Evolutionary conservation across 2,888 invertebrate species (phyloP).

Genomic region (Eutolmus rufibarbis): DNA sequence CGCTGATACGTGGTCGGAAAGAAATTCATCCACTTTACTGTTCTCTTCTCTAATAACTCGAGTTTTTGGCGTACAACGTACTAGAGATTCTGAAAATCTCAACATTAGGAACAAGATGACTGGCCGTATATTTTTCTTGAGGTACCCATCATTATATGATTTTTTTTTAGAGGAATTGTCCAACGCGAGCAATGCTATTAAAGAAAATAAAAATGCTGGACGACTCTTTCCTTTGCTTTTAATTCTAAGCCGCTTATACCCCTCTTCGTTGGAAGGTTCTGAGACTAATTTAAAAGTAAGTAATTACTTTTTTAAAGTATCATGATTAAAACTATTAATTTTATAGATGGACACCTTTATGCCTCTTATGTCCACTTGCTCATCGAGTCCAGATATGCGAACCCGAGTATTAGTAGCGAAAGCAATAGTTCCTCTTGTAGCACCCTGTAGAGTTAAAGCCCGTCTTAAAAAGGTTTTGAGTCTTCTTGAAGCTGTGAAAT

Average conservation of each 20-base stretch:
- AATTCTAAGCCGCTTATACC: constrained; percentile 79
- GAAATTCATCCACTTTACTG: constrained; percentile 86
- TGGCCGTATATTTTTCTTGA: constrained; percentile 80
- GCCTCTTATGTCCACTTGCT: constrained; percentile 70
- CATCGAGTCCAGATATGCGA: constrained; percentile 71
- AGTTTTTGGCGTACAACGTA: constrained; percentile 84
- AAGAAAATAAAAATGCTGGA: constrained; percentile 58
- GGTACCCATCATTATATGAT: constrained; percentile 67
- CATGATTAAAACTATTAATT: constrained; percentile 47
- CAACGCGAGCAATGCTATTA: constrained; percentile 53
- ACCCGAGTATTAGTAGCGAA: constrained; percentile 77
- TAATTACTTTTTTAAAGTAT: not conserved
- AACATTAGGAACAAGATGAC: constrained; percentile 75
- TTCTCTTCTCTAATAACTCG: constrained; percentile 83
- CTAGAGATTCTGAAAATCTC: constrained; percentile 67
- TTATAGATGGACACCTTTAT: constrained; percentile 71
- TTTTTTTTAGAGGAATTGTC: constrained; percentile 65
- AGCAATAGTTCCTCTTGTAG: constrained; percentile 71
- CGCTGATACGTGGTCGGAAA: constrained; percentile 78
- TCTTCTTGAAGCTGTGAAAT: not conserved
- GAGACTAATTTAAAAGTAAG: constrained; percentile 72
- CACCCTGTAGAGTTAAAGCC: constrained; percentile 54
- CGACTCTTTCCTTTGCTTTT: constrained; percentile 80
- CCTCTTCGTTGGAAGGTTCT: constrained; percentile 75
- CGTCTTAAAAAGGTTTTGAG: not conserved